Evolutionary conservation across 2,888 invertebrate genomes (phyloP).

Genomic region (Polymixis flavicincta): DNA sequence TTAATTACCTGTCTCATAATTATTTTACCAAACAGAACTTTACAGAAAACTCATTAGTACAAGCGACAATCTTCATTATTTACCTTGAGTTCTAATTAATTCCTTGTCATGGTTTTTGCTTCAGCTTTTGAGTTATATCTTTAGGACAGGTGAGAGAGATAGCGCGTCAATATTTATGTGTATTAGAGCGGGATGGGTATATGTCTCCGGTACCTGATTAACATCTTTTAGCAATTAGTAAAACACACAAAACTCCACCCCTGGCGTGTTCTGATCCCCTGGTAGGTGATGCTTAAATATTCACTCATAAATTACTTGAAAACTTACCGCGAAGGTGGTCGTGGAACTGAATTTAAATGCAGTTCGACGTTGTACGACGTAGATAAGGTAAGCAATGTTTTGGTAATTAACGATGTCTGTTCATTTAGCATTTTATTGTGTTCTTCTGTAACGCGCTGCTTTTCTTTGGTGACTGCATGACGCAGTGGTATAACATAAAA

Average conservation of each 20-base stretch:
- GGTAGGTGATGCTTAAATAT: constrained; percentile 90
- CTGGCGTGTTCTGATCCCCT: constrained; percentile 89
- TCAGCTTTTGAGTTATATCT: constrained; percentile 88
- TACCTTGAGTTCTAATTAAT: constrained; percentile 90
- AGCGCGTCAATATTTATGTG: constrained; percentile 57
- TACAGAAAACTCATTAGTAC: constrained; percentile 88
- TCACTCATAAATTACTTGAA: constrained; percentile 89
- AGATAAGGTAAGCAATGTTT: constrained; percentile 81
- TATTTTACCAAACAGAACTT: constrained; percentile 79
- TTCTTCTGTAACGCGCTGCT: too few relatives aligned
- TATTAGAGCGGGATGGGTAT: constrained; percentile 74
- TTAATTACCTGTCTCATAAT: constrained; percentile 88
- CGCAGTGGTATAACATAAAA: not conserved
- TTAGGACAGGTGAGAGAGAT: constrained; percentile 77
- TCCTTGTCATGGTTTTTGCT: constrained; percentile 91
- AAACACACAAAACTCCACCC: constrained; percentile 92
- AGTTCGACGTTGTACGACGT: constrained; percentile 77
- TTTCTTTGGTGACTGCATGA: not conserved
- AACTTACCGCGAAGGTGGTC: constrained; percentile 89
- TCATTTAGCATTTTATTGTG: constrained; percentile 8
- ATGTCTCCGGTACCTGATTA: constrained; percentile 88
- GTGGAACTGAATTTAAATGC: constrained; percentile 83
- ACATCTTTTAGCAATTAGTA: constrained; percentile 92
- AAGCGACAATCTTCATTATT: constrained; percentile 90
- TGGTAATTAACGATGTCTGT: constrained; percentile 66